Percentiles rank a stretch among this genome's conserved stretches.
phyloP scores from a whole-genome alignment of 2,888 invertebrate species.

The Brachyopa scutellaris region DNA sequence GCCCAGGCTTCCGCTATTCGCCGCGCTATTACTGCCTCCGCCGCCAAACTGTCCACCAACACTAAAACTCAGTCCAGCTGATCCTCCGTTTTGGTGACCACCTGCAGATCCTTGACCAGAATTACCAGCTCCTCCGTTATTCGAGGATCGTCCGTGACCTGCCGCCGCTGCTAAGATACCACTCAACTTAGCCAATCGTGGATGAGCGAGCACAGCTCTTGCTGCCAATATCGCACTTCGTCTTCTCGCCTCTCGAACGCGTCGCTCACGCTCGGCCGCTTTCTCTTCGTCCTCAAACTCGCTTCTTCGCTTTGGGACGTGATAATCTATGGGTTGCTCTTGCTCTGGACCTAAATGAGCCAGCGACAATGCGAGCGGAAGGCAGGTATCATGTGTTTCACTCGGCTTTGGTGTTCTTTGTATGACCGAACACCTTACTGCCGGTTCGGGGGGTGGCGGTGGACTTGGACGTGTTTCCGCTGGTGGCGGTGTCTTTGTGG shows the following conservation, averaged over 20 bases:
- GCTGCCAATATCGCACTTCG: constrained; percentile 86
- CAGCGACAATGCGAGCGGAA: constrained; percentile 83
- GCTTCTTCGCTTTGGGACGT: constrained; percentile 90
- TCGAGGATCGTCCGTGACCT: constrained; percentile 89
- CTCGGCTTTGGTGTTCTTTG: constrained; percentile 87
- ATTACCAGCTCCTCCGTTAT: constrained; percentile 81
- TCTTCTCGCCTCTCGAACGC: constrained; percentile 86
- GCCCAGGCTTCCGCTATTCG: constrained; percentile 84
- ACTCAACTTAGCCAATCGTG: constrained; percentile 83
- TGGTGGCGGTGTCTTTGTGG: constrained; percentile 82
- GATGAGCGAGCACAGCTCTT: constrained; percentile 78
- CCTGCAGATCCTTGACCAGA: constrained; percentile 82
- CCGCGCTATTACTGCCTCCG: constrained; percentile 76
- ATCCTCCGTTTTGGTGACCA: constrained; percentile 78
- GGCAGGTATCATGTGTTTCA: constrained; percentile 81
- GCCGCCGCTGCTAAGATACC: constrained; percentile 89
- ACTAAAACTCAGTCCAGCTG: constrained; percentile 75
- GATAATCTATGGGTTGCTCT: constrained; percentile 94
- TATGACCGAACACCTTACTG: constrained; percentile 90
- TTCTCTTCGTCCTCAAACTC: constrained; percentile 79
- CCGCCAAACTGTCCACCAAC: constrained; percentile 76
- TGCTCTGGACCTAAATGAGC: constrained; percentile 86
- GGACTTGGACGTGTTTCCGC: constrained; percentile 82
- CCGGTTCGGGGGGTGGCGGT: constrained; percentile 86
- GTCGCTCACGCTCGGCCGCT: constrained; percentile 83